Evolutionary conservation across 1,140 invertebrate species (phyloP), one percentile per base, ranked within the genome.

Genomic region (Pentalonia nigronervosa): DNA sequence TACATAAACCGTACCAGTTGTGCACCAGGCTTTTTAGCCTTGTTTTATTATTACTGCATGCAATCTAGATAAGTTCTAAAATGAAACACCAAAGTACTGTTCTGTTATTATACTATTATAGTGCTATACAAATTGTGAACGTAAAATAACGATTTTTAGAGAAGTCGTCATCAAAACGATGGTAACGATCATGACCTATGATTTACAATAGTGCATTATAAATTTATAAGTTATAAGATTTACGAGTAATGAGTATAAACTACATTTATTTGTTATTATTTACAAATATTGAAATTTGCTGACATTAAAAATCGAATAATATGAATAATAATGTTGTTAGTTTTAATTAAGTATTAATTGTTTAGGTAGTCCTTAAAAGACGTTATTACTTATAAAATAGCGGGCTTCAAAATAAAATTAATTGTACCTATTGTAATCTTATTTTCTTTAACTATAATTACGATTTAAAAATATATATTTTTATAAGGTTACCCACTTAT

Each of bases 71-170:
- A 53, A 56, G 23, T 89, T 56, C 6, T 89, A 34, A 56, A 53
- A 53, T 36, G 34, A 25, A 89, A 41, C 23, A 36, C 34, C 20
- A 14, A 56, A 41, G 41, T 41, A 34, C 36, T 86, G 4, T 4
- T 41, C 36, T 86, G 4, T 4, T 41, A 41, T 41, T 41, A 41
- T 41, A 41, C n/a, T 20, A 81, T 30, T 14, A 45, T 6, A n/a
- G 7, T 88, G 14, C 17, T 34, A 87, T 48, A 7, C 23, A 50
- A 87, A 87, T 48, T 50, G 6, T 87, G 20, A 25, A 84, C 23
- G 4, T 45, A 84, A 88, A 88, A 50, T 88, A 34, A 88, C 30
- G 41, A 88, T 88, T 53, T 88, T 34, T 36, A 88, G 86, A 20
- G 4, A 25, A 84, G 8, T 41, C 34, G 34, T 84, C 11, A 30